phyloP scores from a whole-genome alignment of 1,140 invertebrate species.

The Pseudomyrmex flavicornis region DNA sequence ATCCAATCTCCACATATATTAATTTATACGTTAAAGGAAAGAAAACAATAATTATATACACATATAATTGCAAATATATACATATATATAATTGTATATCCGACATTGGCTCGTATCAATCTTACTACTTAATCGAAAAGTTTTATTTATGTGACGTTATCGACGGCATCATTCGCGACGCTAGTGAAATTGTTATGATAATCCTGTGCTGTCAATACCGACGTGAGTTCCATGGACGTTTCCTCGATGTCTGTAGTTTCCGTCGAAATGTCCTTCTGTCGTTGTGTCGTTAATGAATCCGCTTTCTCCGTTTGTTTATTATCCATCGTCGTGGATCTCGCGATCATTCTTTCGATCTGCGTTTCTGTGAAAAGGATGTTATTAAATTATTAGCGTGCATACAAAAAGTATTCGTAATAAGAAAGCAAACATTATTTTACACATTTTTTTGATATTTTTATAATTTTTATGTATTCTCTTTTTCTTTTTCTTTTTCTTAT shows the following conservation, averaged over 20 bases:
- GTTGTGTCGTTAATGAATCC: constrained; percentile 23
- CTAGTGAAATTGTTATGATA: constrained; percentile 39
- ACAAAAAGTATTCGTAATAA: neutral
- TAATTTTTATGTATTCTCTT: too few relatives aligned
- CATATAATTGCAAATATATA: too few relatives aligned
- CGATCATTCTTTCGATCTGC: constrained; percentile 48
- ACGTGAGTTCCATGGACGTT: constrained; percentile 6
- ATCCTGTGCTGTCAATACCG: constrained; percentile 18
- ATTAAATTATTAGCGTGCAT: neutral
- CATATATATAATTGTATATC: too few relatives aligned
- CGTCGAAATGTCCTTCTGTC: constrained; percentile 36
- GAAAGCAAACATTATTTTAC: neutral
- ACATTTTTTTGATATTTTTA: neutral
- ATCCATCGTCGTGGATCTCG: constrained; percentile 3
- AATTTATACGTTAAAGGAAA: too few relatives aligned
- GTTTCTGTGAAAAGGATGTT: constrained; percentile 64
- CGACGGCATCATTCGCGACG: neutral
- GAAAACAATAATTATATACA: too few relatives aligned
- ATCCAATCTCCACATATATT: too few relatives aligned
- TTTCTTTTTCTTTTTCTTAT: too few relatives aligned
- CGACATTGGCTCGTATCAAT: too few relatives aligned
- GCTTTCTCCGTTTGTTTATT: neutral
- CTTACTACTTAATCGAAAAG: neutral
- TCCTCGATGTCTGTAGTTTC: constrained; percentile 25
- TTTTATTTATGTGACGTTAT: constrained; percentile 28